phyloP scores from a whole-genome alignment of 2,113 vertebrate genomes.

The Perca flavescens region DNA sequence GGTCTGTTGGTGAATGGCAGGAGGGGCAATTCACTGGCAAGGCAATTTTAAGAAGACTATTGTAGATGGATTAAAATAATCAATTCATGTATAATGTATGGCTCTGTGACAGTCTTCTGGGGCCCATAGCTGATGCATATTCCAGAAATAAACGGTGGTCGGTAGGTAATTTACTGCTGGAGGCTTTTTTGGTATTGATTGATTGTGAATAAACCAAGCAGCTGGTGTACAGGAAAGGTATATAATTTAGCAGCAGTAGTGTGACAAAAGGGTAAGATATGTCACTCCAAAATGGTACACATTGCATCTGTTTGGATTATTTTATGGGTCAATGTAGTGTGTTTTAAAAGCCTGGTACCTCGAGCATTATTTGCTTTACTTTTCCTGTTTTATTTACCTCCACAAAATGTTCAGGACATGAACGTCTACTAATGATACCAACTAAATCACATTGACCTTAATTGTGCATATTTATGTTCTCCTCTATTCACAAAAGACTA shows the following conservation, averaged over 20 bases:
- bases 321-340: neutral
- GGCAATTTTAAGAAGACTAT: neutral
- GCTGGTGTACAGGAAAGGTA: slow-evolving; percentile 3
- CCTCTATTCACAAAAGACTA: neutral
- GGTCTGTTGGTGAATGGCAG: neutral
- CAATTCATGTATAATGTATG: neutral
- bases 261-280: neutral
- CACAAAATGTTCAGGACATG: neutral
- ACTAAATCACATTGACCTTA: neutral
- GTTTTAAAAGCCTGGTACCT: neutral
- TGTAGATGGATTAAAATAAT: neutral
- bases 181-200: neutral
- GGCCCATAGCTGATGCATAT: neutral
- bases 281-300: neutral
- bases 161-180: neutral
- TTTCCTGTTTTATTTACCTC: neutral
- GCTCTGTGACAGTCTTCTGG: neutral
- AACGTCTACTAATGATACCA: neutral
- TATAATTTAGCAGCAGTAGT: neutral
- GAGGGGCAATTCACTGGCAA: neutral
- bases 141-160: neutral
- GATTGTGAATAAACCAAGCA: neutral
- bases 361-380: neutral
- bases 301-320: neutral
- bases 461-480: neutral